Evolutionary conservation across 2,113 vertebrate species (phyloP).

Genomic region (Tretioscincus oriximinensis): DNA sequence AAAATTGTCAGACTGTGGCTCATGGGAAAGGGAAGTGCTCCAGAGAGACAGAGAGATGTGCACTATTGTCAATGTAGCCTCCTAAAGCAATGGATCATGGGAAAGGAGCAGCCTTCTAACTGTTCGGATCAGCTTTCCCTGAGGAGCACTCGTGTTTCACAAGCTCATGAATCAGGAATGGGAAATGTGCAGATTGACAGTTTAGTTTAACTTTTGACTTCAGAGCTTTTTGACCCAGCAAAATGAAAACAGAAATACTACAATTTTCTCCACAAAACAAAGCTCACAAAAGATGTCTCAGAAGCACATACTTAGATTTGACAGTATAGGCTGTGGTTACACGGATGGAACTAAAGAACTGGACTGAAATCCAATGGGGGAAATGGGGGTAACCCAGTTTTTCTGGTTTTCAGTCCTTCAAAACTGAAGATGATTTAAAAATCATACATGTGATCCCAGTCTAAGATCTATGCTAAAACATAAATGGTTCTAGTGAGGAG

Average conservation of each 20-base stretch:
- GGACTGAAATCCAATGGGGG: too few species aligned
- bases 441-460: too few species aligned
- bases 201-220: not conserved
- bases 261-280: not conserved
- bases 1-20: slow-evolving; percentile 45
- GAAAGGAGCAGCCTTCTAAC: slow-evolving; percentile 20
- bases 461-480: not conserved
- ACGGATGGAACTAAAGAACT: too few species aligned
- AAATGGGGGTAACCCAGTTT: too few species aligned
- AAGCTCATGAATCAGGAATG: slow-evolving; percentile 22
- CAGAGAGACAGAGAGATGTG: slow-evolving; percentile 18
- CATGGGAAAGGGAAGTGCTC: slow-evolving; percentile 27
- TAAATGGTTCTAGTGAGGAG: not conserved
- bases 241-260: not conserved
- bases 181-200: slow-evolving; percentile 13
- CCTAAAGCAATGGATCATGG: slow-evolving; percentile 21
- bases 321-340: not conserved
- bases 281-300: not conserved
- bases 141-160: slow-evolving; percentile 21
- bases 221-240: not conserved
- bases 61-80: not conserved
- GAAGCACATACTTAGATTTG: not conserved
- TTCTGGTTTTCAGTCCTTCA: too few species aligned
- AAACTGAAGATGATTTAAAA: too few species aligned
- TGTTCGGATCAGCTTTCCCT: slow-evolving; percentile 33